Evolutionary conservation across 2,888 invertebrate species (phyloP), one percentile per base, ranked within the genome.

Genomic region (Brachynemurus nebulosus): DNA sequence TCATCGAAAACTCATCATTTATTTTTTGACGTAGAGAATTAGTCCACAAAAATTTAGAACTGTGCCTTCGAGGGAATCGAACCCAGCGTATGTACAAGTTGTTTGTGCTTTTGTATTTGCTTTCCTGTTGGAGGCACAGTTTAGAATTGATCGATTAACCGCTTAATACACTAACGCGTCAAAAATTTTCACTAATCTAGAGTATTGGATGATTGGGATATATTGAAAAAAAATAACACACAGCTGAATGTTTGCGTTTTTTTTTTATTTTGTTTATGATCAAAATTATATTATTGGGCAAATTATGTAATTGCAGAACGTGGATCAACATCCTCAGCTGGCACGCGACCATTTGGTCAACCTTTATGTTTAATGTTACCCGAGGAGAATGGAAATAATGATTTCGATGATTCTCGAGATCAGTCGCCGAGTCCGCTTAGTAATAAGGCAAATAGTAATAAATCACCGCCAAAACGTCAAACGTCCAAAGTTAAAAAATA

Each of bases 291-390:
- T n/a, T 43, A 27, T 45, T 36, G 45, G n/a, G 40, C n/a, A n/a
- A n/a, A 37, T 33, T 16, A 23, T 36, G 11, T 46, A 27, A 18
- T 47, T 44, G 20, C 48, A 50, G 48, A 48, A 62, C 65, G 65
- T 57, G 70, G 74, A 52, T 61, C 63, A 23, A 59, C 60, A 51
- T 67, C 66, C 60, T 68, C 68, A 59, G 69, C 72, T 52, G 72
- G 73, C 54, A 74, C 74, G 54, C 72, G 82, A 64, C 78, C 82
- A 50, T 82, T 82, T 61, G 86, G 86, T 60, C 84, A 86, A 63
- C 86, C 86, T 48, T 70, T 86, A 64, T 79, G 82, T 71, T 71
- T 79, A 63, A 44, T 44, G 44, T 60, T 58, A 50, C 58, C 58
- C 56, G 55, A 51, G 59, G 59, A 58, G 57, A 67, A 66, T 59